Evolutionary conservation across 2,797 vertebrate genomes (phyloP), one percentile per base, ranked within the genome.

Genomic region (Melanotaenia pygmaea): DNA sequence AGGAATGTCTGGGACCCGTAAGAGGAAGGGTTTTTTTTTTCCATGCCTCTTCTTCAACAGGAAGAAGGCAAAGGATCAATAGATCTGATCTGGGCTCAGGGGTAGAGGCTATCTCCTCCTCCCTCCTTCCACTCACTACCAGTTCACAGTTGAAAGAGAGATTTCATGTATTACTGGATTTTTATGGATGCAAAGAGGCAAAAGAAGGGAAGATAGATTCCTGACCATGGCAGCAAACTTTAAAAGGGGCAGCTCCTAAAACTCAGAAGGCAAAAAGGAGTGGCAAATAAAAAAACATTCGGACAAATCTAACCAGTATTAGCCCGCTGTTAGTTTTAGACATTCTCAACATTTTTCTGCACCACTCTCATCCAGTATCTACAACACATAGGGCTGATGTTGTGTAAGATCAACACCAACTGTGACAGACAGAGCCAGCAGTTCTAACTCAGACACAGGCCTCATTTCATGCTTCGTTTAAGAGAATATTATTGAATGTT

Each of bases 61-160:
- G 93, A 93, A 94, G 92, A 90, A 93, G 91, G 90, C 85, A 64
- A 74, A 72, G 82, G 89, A 92, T 93, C 92, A 81, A 94, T 93
- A 91, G 89, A 94, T 92, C 86, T 86, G 88, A 92, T 93, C 89
- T 84, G 65, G 86, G 65, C 87, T 81, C 87, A 71, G 81, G 84
- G 85, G 86, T 82, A 72, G 78, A 83, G 80, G 84, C 85, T 76
- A 76, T 86, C 88, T 86, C 78, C 82, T 77, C 82, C 80, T 74
- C 70, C 72, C 70, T 64, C 81, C 66, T 68, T 74, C 65, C 64
- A 74, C 59, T 77, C 61, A 5, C 83, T 60, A 62, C 51, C 86
- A 67, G 45, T 65, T 85, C 83, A 86, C 84, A 83, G 85, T 87
- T 86, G 77, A 82, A 84, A 80, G 73, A 73, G 76, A 76, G 82